Percentiles rank a stretch among this genome's conserved stretches.
phyloP scores from a whole-genome alignment of 2,888 invertebrate species.

The Ochropacha duplaris region DNA sequence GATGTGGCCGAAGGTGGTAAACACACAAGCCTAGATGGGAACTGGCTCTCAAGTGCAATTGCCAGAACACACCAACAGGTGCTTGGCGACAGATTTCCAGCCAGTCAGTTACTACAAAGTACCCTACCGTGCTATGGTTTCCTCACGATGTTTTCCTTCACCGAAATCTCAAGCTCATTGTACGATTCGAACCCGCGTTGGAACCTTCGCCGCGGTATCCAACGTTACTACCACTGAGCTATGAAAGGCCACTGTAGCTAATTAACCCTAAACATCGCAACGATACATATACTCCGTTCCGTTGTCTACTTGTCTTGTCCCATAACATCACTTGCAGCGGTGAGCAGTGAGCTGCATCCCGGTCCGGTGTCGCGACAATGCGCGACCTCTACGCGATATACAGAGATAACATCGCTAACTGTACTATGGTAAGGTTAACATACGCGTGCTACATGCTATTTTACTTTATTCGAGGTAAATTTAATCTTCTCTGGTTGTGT shows the following conservation, averaged over 20 bases:
- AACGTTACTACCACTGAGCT: too few species aligned
- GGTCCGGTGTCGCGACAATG: background rate
- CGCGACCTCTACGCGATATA: background rate
- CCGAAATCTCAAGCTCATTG: too few species aligned
- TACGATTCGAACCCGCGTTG: too few species aligned
- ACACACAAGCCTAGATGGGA: too few species aligned
- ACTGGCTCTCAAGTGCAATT: too few species aligned
- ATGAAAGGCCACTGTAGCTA: background rate
- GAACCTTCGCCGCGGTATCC: too few species aligned
- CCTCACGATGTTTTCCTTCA: too few species aligned
- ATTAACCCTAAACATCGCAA: background rate
- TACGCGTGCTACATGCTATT: background rate
- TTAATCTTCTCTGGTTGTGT: background rate
- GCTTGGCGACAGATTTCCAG: too few species aligned
- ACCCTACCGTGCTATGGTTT: too few species aligned
- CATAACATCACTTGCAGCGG: background rate
- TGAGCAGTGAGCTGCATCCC: background rate
- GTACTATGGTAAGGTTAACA: background rate
- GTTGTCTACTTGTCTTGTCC: conserved; percentile 1
- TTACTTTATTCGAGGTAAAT: background rate
- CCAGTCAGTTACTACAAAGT: too few species aligned
- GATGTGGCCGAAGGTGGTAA: too few species aligned
- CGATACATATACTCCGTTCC: background rate
- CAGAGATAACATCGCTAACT: background rate
- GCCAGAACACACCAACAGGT: too few species aligned